phyloP scores from a whole-genome alignment of 2,888 invertebrate species.

The Megastigmus dorsalis region DNA sequence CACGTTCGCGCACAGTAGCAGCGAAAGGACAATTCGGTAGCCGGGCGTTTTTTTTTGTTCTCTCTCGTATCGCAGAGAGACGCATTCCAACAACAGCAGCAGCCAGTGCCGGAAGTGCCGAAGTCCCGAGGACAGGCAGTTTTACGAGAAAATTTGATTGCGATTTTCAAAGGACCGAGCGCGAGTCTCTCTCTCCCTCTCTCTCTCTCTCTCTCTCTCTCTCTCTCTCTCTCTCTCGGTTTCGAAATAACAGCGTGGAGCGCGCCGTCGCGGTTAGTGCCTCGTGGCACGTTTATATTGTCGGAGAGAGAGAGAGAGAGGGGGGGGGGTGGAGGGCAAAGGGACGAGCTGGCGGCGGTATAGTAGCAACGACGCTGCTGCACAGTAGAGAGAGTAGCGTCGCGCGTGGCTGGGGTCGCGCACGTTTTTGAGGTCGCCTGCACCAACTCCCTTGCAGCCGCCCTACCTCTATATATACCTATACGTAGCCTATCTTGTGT shows the following conservation, averaged over 20 bases:
- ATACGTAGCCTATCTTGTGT: not conserved
- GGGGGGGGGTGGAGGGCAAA: not conserved
- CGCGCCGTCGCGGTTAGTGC: conserved; percentile 1
- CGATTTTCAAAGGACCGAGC: conserved; percentile 40
- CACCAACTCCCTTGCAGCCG: not conserved
- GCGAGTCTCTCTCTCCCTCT: not conserved
- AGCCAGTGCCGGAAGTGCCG: too few species aligned
- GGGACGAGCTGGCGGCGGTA: too few species aligned
- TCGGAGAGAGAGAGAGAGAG: too few species aligned
- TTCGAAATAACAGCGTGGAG: conserved; percentile 36
- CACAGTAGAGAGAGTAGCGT: not conserved
- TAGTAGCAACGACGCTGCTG: too few species aligned
- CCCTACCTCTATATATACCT: too few species aligned
- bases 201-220: not conserved
- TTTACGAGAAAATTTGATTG: conserved; percentile 42
- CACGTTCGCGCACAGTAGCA: too few species aligned
- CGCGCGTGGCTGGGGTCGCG: not conserved
- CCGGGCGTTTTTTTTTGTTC: too few species aligned
- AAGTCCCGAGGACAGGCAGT: not conserved
- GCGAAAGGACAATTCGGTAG: too few species aligned
- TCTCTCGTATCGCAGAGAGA: too few species aligned
- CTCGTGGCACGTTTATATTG: conserved; percentile 22
- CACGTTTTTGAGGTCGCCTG: conserved; percentile 19
- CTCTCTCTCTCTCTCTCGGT: conserved; percentile 6
- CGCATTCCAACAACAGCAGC: too few species aligned